phyloP scores from a whole-genome alignment of 2,888 invertebrate species.

The Neoaliturus tenellus region DNA sequence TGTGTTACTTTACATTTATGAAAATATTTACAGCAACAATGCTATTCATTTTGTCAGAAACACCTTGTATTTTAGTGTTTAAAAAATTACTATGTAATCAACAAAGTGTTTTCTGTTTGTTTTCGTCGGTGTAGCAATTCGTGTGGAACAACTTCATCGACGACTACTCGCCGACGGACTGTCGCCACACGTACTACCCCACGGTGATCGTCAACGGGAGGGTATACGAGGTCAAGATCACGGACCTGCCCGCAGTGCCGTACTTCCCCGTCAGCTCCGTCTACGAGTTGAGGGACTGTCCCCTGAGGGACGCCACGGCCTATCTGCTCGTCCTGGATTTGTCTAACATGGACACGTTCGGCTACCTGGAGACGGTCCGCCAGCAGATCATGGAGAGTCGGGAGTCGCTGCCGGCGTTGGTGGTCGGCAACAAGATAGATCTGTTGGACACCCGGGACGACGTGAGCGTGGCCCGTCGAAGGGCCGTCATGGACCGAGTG shows the following conservation, averaged over 20 bases:
- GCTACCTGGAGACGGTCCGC: slow-evolving; percentile 91
- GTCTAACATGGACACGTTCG: slow-evolving; percentile 93
- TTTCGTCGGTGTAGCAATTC: slow-evolving; percentile 81
- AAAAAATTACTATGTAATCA: no score
- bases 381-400: slow-evolving; percentile 96
- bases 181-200: slow-evolving; percentile 87
- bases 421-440: slow-evolving; percentile 87
- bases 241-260: slow-evolving; percentile 90
- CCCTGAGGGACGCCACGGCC: slow-evolving; percentile 89
- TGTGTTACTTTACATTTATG: no score
- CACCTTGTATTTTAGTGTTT: no score
- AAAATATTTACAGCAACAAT: no score
- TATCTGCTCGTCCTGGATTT: slow-evolving; percentile 95
- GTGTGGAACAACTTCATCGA: slow-evolving; percentile 90
- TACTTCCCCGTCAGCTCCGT: slow-evolving; percentile 96
- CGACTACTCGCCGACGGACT: slow-evolving; percentile 85
- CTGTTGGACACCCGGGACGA: slow-evolving; percentile 69
- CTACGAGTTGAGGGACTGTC: slow-evolving; percentile 94
- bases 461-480: neutral
- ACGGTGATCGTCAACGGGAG: slow-evolving; percentile 91
- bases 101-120: no score
- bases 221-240: slow-evolving; percentile 90
- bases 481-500: slow-evolving; percentile 82
- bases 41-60: no score
- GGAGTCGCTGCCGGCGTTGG: slow-evolving; percentile 75